These are phyloP conservation scores for Pachycephala philippinensis DNA, from an alignment of 2,113 vertebrate species.

Conservation along the genomic window DNA sequence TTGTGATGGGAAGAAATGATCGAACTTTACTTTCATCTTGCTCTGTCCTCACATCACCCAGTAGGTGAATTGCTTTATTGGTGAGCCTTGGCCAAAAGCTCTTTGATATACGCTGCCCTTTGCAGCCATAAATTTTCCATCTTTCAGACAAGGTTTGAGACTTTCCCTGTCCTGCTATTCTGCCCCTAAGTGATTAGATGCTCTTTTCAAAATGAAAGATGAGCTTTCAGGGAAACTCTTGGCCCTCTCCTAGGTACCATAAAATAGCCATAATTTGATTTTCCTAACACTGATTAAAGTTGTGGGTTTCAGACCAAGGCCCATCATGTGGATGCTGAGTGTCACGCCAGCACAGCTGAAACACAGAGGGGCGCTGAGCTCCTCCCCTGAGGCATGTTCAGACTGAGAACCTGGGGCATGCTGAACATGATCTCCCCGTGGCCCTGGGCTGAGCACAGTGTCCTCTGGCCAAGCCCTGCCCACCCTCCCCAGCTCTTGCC, in stretches of 20 bases:
- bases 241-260: constrained; percentile 35
- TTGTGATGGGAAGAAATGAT: constrained; percentile 81
- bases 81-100: constrained; percentile 64
- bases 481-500: fast-evolving
- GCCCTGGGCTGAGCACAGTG: background rate
- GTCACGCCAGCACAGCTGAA: background rate
- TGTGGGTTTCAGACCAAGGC: background rate
- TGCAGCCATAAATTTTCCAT: constrained; percentile 75
- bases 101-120: constrained; percentile 72
- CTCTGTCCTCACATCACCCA: constrained; percentile 77
- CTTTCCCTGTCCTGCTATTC: constrained; percentile 46
- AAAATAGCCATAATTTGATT: constrained; percentile 35
- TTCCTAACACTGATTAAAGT: background rate
- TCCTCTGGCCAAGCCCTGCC: background rate
- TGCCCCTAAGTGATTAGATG: constrained; percentile 42
- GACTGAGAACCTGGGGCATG: fast-evolving
- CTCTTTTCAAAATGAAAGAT: constrained; percentile 63
- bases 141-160: constrained; percentile 70
- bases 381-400: background rate
- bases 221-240: constrained; percentile 56
- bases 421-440: background rate
- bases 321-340: background rate
- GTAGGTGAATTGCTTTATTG: constrained; percentile 77
- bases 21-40: constrained; percentile 83
- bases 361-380: background rate